Evolutionary conservation across 2,797 vertebrate genomes (phyloP).

Genomic region (Okamejei kenojei): DNA sequence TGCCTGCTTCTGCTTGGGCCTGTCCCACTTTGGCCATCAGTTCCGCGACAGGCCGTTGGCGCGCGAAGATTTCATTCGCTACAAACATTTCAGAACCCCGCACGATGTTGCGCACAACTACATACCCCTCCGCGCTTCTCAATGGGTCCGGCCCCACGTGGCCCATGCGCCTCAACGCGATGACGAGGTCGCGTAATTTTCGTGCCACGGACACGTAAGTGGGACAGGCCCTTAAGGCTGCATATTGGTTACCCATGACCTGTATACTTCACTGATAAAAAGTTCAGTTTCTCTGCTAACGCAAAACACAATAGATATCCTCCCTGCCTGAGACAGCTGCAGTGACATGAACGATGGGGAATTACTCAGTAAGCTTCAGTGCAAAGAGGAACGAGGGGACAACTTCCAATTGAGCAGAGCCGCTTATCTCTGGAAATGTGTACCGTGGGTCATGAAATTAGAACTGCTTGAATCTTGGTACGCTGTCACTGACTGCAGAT

Average conservation of each 20-base stretch:
- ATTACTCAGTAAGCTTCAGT: not conserved
- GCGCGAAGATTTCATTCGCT: no score
- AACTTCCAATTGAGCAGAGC: not conserved
- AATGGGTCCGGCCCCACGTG: no score
- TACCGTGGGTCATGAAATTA: not conserved
- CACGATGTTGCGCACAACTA: no score
- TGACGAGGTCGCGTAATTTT: no score
- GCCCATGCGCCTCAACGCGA: no score
- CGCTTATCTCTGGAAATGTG: not conserved
- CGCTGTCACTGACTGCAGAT: not conserved
- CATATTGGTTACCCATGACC: no score
- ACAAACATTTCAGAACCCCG: no score
- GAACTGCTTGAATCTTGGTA: not conserved
- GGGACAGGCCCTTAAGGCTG: not conserved
- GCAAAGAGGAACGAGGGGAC: not conserved
- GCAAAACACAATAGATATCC: not conserved
- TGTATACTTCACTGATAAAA: not conserved
- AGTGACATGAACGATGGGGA: slow-evolving; percentile 6
- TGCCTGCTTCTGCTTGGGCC: no score
- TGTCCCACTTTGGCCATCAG: no score
- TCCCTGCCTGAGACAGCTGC: not conserved
- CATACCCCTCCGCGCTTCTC: no score
- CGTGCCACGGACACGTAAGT: no score
- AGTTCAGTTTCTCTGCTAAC: slow-evolving; percentile 1
- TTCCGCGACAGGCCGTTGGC: no score